Evolutionary conservation across 2,888 invertebrate species (phyloP), one percentile per base, ranked within the genome.

Genomic region (Tillus elongatus): DNA sequence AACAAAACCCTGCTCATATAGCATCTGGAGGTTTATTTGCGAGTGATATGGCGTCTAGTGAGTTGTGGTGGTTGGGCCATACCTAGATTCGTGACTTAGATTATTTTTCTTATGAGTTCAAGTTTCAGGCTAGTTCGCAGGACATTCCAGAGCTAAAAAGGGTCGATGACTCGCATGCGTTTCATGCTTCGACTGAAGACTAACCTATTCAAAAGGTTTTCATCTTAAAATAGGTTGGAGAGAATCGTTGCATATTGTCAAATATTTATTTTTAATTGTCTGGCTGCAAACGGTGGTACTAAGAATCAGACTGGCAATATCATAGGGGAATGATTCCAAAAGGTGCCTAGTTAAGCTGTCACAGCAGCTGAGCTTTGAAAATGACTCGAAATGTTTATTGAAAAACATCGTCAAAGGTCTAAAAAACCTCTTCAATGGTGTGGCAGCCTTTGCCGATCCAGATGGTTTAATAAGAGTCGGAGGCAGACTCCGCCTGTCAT

Each of bases 1-100:
- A 24, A 24, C 27, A 38, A 9, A 43, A 41, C 15, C 33, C 43
- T 1, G 43, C 41, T 3, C 41, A 41, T 16, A 8, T 39, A 8
- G 15, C 26, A 10, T 36, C 36, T 2, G n/a, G 39, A 4, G 39
- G 39, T 13, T 10, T 16, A 6, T 15, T 8, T 12, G 11, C 32
- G 1, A 24, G 14, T 3, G 9, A 39, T 2, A 12, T 26, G 13
- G 10, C 9, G 6, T 10, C 30, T 9, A 26, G 16, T n/a, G 8
- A 12, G 28, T 33, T 33, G 8, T 40, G 37, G 33, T 40, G 31
- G 26, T 2, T 33, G 3, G 33, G 24, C 2, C 37, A 37, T 13
- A 13, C 3, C 10, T 37, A 27, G 28, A n/a, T 37, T 8, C 3
- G 13, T 3, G 8, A 14, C n/a, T 4, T 15, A 8, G 13, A 2